Percentiles rank a stretch among this genome's conserved stretches.
Evolutionary conservation across 2,888 invertebrate genomes (phyloP).

Genomic region (Chloromyia formosa): DNA sequence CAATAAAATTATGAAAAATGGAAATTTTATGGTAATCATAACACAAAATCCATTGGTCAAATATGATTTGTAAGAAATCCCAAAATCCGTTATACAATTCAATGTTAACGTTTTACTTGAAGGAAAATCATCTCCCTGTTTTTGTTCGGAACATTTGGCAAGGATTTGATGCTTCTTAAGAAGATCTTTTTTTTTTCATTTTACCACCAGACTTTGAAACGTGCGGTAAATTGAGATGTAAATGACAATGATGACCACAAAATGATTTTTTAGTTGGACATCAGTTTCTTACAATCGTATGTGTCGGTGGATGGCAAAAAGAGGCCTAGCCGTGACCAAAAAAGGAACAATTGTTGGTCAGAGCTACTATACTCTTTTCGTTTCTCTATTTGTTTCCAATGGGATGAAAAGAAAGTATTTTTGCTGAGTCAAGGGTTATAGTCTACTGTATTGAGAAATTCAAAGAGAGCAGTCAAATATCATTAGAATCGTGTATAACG

Average conservation of each 20-base stretch:
- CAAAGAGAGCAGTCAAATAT: too few relatives aligned
- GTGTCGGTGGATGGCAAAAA: neutral
- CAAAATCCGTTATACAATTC: conserved; percentile 32
- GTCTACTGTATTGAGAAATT: neutral
- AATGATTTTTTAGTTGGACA: conserved; percentile 17
- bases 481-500: too few relatives aligned
- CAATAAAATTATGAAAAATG: conserved; percentile 28
- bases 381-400: conserved; percentile 7
- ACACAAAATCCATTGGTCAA: conserved; percentile 2
- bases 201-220: neutral
- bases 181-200: neutral
- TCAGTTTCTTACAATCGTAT: conserved; percentile 5
- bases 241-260: conserved; percentile 33
- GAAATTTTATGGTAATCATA: conserved; percentile 35
- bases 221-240: conserved; percentile 36
- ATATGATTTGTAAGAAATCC: conserved; percentile 16
- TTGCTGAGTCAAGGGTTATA: conserved; percentile 31
- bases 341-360: conserved; percentile 11
- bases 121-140: too few relatives aligned
- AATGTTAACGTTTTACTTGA: conserved; percentile 2
- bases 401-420: neutral
- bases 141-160: neutral
- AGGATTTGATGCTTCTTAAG: conserved; percentile 1
- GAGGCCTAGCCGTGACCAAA: conserved; percentile 4
- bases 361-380: conserved; percentile 3